These are phyloP conservation scores for Meles meles DNA, from an alignment of 2,113 vertebrate species.

Conservation along the genomic window DNA sequence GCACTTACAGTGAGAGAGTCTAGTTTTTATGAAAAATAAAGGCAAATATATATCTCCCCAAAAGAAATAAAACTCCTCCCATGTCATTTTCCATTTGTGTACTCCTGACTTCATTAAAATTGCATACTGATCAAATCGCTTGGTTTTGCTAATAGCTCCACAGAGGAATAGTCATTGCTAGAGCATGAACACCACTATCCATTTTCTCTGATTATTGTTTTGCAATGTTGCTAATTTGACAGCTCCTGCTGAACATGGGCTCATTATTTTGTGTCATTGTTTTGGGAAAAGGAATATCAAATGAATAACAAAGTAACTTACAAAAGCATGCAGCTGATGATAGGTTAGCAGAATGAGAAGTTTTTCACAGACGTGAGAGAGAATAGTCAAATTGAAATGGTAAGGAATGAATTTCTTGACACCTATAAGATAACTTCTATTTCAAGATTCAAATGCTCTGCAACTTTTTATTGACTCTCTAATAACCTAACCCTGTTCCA, in stretches of 20 bases:
- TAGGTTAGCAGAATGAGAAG: neutral
- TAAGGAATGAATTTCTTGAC: neutral
- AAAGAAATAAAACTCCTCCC: slow-evolving; percentile 60
- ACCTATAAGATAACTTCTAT: neutral
- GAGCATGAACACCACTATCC: slow-evolving; percentile 77
- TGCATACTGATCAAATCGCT: slow-evolving; percentile 76
- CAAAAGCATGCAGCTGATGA: neutral
- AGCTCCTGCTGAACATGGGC: slow-evolving; percentile 77
- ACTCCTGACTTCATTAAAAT: slow-evolving; percentile 83
- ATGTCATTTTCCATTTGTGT: slow-evolving; percentile 77
- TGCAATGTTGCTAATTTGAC: slow-evolving; percentile 82
- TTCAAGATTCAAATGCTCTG: neutral
- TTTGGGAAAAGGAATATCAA: slow-evolving; percentile 70
- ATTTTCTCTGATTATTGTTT: slow-evolving; percentile 84
- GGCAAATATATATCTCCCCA: neutral
- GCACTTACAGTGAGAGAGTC: neutral
- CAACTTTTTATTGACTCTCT: neutral
- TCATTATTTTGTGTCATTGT: slow-evolving; percentile 80
- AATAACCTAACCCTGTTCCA: neutral
- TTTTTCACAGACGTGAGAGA: neutral
- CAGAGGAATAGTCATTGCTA: slow-evolving; percentile 77
- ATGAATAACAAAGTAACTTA: slow-evolving; percentile 48
- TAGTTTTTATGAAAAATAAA: neutral
- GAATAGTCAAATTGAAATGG: neutral
- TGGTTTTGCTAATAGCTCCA: slow-evolving; percentile 81